Evolutionary conservation across 2,797 vertebrate genomes (phyloP), one percentile per base, ranked within the genome.

Genomic region (Galagoides demidoff): DNA sequence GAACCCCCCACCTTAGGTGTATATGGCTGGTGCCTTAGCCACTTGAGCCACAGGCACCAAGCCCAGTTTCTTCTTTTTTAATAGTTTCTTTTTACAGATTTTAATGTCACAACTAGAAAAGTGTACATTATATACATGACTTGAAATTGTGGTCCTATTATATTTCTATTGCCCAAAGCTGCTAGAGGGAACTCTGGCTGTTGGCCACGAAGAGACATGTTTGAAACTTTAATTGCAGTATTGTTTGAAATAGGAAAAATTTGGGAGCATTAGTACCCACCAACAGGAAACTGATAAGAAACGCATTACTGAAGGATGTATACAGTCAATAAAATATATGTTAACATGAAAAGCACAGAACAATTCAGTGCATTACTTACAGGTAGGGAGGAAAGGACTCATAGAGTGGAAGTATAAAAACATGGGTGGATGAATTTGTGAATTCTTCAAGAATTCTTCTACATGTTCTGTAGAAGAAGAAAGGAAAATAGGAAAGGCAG

Each of bases 341-440:
- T 77, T 52, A 85, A 77, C 88, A 76, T 71, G 86, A 85, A 90
- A 90, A 39, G 37, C n/a, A 52, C 14, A 39, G 45, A 61, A 85
- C 73, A 84, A 68, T 59, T 59, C 31, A 89, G 14, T 63, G 63
- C 49, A 34, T 85, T 59, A 2, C 39, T 90, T 84, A 77, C 14
- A 94, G 70, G 55, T 52, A 61, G 39, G 20, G 34, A 25, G 25
- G 34, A 31, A 49, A 31, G 27, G 3, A 2, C 52, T 71, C 22
- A 34, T 34, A 43, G 61, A 63, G 29, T 64, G 19, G 64, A 85
- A 64, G 4, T 89, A 61, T 45, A 17, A 84, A 52, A 64, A 78
- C 31, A 22, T 85, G 57, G 22, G 22, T n/a, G 29, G n/a, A 85
- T 77, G 43, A 34, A 45, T 45, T 7, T 34, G 20, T 43, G 52